phyloP scores from a whole-genome alignment of 2,113 vertebrate genomes.

The Lampris megalopsis region DNA sequence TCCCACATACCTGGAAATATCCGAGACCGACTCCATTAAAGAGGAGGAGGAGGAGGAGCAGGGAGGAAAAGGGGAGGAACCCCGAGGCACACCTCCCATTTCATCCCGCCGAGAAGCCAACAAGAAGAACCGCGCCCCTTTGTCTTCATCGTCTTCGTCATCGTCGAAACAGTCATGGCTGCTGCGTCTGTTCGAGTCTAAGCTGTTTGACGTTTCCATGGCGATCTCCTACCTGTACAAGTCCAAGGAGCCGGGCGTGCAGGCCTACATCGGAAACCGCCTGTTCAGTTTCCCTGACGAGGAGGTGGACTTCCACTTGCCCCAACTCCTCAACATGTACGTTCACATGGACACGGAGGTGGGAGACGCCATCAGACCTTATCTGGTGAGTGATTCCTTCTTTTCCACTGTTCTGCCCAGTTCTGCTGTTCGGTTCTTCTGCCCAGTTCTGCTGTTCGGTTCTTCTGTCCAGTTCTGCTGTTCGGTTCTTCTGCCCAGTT shows the following conservation, averaged over 20 bases:
- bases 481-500: no score
- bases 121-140: constrained; percentile 27
- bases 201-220: constrained; percentile 98
- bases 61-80: not conserved
- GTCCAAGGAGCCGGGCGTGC: constrained; percentile 96
- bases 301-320: constrained; percentile 95
- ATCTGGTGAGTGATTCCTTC: constrained; percentile 81
- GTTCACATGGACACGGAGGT: constrained; percentile 98
- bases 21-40: constrained; percentile 54
- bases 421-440: no score
- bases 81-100: not conserved
- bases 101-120: no score
- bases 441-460: no score
- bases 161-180: constrained; percentile 95
- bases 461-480: no score
- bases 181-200: constrained; percentile 94
- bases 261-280: constrained; percentile 96
- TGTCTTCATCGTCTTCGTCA: constrained; percentile 53
- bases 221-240: constrained; percentile 97
- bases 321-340: constrained; percentile 97
- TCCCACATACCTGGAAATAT: not conserved
- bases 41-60: constrained; percentile 57
- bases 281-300: constrained; percentile 92
- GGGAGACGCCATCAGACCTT: constrained; percentile 95
- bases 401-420: no score